phyloP scores from a whole-genome alignment of 2,113 vertebrate species.

The Nothobranchius kuhntae region DNA sequence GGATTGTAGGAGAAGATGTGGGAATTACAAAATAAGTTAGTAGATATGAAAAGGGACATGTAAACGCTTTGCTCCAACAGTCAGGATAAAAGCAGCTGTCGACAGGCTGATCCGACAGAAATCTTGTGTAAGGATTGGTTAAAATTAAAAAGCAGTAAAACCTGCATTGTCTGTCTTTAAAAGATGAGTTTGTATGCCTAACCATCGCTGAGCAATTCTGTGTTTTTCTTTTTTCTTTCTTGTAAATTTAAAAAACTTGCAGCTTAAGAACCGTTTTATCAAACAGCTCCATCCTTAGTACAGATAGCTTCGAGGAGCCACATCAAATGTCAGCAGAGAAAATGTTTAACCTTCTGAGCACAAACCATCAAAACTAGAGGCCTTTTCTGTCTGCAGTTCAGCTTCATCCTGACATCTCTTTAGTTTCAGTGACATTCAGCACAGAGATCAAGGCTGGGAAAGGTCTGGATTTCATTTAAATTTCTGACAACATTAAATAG shows the following conservation, averaged over 20 bases:
- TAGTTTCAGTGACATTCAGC: constrained; percentile 1
- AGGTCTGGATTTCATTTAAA: no score
- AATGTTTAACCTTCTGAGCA: constrained; percentile 9
- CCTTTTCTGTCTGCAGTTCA: neutral
- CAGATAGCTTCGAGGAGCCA: neutral
- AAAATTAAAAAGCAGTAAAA: constrained; percentile 7
- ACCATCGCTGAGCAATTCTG: constrained; percentile 17
- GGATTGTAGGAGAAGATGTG: neutral
- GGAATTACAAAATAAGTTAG: constrained; percentile 7
- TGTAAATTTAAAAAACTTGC: neutral
- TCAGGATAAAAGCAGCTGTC: neutral
- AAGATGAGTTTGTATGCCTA: constrained; percentile 1
- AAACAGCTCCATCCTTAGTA: neutral
- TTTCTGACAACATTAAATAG: no score
- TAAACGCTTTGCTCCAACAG: constrained; percentile 5
- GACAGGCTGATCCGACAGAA: constrained; percentile 21
- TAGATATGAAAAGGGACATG: neutral
- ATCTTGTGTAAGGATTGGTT: constrained; percentile 21
- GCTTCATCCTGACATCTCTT: constrained; percentile 18
- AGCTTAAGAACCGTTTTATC: neutral
- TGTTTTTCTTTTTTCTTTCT: constrained; percentile 3
- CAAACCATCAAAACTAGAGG: neutral
- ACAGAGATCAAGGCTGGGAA: neutral
- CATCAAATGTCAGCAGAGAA: constrained; percentile 3
- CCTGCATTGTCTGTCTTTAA: constrained; percentile 11